These are phyloP conservation scores for Drosophila nigricruria DNA, from an alignment of 2,888 invertebrate genomes.

Conservation along the genomic window DNA sequence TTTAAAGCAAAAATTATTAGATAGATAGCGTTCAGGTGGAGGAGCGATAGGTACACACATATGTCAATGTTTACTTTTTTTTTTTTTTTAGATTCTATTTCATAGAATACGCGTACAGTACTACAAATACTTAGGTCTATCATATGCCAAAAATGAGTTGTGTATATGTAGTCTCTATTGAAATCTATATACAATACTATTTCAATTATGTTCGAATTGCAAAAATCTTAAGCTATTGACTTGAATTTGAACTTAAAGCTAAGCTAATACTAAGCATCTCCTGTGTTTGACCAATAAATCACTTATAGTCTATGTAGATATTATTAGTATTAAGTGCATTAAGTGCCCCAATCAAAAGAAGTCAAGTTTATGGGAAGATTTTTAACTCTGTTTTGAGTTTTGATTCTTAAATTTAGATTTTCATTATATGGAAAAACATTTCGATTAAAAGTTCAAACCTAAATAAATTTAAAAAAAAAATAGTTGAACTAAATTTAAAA, in stretches of 20 bases:
- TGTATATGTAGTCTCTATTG: conserved; percentile 23
- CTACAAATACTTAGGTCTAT: conserved; percentile 49
- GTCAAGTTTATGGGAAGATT: background rate
- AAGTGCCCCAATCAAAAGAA: conserved; percentile 33
- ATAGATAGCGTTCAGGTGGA: conserved; percentile 75
- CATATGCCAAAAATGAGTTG: conserved; percentile 40
- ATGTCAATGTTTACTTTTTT: conserved; percentile 61
- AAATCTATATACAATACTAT: conserved; percentile 41
- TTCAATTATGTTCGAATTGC: conserved; percentile 25
- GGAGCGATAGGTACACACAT: conserved; percentile 77
- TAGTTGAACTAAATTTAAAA: background rate
- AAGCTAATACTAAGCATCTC: conserved; percentile 54
- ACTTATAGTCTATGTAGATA: conserved; percentile 7
- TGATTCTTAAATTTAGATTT: background rate
- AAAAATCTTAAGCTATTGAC: conserved; percentile 60
- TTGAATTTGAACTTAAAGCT: conserved; percentile 48
- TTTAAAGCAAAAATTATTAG: conserved; percentile 67
- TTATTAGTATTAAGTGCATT: conserved; percentile 28
- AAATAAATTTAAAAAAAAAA: background rate
- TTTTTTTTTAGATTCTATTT: conserved; percentile 63
- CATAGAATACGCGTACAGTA: conserved; percentile 60
- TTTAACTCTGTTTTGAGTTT: background rate
- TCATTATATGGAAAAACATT: background rate
- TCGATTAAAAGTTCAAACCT: background rate
- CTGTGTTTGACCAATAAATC: conserved; percentile 60